Conservation (phyloP, 1,140 invertebrate genomes). For the Triops cancriformis region DNA sequence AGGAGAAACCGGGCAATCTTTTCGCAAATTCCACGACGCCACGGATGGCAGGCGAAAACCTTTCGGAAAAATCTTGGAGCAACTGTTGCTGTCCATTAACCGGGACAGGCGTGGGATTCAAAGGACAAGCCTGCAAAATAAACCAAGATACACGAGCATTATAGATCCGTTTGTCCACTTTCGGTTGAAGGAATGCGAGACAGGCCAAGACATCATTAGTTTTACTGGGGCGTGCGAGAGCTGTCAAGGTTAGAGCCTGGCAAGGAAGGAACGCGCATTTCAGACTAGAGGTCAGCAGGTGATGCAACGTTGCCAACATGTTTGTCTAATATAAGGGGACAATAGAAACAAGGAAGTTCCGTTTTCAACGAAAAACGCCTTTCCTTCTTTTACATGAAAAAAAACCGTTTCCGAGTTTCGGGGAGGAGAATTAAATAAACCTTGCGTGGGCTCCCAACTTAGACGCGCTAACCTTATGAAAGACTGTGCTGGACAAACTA, state of each 20-base stretch:
- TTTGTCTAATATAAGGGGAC: neutral
- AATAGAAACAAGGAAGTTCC: neutral
- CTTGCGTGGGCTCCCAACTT: neutral
- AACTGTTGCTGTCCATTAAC: constrained; percentile 65
- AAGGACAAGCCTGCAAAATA: constrained; percentile 78
- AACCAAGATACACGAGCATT: constrained; percentile 29
- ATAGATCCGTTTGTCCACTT: neutral
- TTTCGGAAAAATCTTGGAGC: constrained; percentile 78
- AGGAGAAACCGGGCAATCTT: constrained; percentile 88
- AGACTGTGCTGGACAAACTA: neutral
- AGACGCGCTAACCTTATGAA: neutral
- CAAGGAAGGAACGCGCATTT: neutral
- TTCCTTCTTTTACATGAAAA: no score
- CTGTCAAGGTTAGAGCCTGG: neutral
- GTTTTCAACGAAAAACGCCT: neutral
- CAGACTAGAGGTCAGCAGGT: neutral
- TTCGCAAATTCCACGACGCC: constrained; percentile 97
- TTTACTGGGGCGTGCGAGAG: neutral
- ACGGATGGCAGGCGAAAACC: constrained; percentile 89
- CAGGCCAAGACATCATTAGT: neutral
- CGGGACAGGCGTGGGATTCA: constrained; percentile 85
- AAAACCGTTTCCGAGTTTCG: no score
- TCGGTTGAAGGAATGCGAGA: neutral
- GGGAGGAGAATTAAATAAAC: no score
- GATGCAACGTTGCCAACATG: neutral